Conservation (phyloP, 2,797 vertebrate genomes). For the Sciurus vulgaris region DNA sequence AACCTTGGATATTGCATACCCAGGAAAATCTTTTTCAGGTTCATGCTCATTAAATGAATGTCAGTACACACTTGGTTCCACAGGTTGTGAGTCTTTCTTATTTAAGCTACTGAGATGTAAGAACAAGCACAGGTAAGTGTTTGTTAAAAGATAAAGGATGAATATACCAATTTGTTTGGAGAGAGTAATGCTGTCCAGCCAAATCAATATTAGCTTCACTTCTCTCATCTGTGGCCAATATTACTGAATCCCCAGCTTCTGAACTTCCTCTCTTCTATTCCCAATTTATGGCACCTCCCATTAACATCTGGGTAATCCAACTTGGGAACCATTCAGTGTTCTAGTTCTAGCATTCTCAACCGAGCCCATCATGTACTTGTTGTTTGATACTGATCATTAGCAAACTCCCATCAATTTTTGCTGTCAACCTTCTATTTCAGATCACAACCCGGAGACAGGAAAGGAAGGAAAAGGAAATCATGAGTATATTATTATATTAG, state of each 20-base stretch:
- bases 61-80: background rate
- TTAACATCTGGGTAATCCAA: background rate
- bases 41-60: conserved; percentile 26
- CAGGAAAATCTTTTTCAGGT: background rate
- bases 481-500: background rate
- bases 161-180: background rate
- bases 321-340: background rate
- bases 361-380: background rate
- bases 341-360: background rate
- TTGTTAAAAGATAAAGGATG: conserved; percentile 31
- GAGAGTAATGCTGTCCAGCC: background rate
- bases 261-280: background rate
- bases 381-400: background rate
- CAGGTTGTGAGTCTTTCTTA: background rate
- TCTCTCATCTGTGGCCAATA: background rate
- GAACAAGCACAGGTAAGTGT: background rate
- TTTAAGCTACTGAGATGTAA: background rate
- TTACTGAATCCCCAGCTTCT: background rate
- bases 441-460: background rate
- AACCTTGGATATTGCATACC: background rate
- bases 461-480: background rate
- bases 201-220: background rate
- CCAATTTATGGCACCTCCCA: background rate
- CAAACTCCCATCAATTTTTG: background rate
- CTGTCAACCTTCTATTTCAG: background rate